Percentiles rank a stretch among this genome's conserved stretches.
Conservation (phyloP, 2,888 invertebrate species). For the Drosophila neotestacea region DNA sequence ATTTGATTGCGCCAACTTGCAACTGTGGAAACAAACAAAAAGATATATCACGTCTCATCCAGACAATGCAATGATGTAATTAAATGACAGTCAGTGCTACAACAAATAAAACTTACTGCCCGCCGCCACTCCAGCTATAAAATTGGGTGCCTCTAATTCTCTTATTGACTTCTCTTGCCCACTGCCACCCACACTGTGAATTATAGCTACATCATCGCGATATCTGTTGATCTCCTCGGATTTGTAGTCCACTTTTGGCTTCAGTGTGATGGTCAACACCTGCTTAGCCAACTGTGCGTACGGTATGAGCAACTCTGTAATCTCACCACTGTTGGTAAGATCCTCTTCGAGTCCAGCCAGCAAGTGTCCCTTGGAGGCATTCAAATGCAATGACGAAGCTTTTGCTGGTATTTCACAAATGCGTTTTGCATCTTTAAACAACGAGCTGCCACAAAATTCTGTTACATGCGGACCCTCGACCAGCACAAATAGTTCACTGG, state of each 20-base stretch:
- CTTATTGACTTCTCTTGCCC: slow-evolving; percentile 47
- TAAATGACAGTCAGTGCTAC: background rate
- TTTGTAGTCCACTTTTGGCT: slow-evolving; percentile 83
- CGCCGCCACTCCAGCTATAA: slow-evolving; percentile 83
- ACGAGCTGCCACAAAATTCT: slow-evolving; percentile 73
- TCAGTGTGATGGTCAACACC: slow-evolving; percentile 81
- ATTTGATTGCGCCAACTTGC: slow-evolving; percentile 80
- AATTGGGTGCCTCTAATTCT: slow-evolving; percentile 83
- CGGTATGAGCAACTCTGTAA: slow-evolving; percentile 76
- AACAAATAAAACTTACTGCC: slow-evolving; percentile 73
- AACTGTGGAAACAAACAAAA: slow-evolving; percentile 61
- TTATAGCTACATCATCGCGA: slow-evolving; percentile 78
- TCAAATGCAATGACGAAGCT: slow-evolving; percentile 67
- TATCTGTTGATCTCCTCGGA: slow-evolving; percentile 76
- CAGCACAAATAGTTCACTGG: slow-evolving; percentile 74
- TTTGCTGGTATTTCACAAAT: slow-evolving; percentile 75
- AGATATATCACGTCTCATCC: background rate
- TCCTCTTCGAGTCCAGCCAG: slow-evolving; percentile 82
- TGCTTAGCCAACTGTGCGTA: slow-evolving; percentile 73
- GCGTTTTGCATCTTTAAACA: slow-evolving; percentile 62
- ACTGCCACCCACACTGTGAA: slow-evolving; percentile 75
- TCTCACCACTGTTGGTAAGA: slow-evolving; percentile 78
- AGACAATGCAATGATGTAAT: too few species aligned
- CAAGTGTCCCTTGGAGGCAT: slow-evolving; percentile 51
- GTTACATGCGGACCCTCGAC: slow-evolving; percentile 79